A percentile compares a stretch with the other conserved stretches of the same genome.
phyloP scores from a whole-genome alignment of 2,797 vertebrate species.

The Alectoris magna region DNA sequence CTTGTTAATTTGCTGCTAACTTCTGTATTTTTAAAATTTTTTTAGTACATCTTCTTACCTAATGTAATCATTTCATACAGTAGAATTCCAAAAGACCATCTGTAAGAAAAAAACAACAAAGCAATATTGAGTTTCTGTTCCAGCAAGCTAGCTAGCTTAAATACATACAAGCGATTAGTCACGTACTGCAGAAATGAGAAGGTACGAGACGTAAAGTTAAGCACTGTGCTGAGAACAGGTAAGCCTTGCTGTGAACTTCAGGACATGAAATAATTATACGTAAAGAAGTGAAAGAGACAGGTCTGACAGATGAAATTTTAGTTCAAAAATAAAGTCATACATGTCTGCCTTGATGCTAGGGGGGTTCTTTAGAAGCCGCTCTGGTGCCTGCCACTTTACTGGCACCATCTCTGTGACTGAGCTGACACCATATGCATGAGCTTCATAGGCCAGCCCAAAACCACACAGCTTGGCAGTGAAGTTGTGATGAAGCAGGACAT shows the following conservation, averaged over 20 bases:
- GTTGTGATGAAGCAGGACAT: conserved; percentile 85
- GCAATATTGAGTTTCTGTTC: not conserved
- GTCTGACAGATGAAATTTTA: not conserved
- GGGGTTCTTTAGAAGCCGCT: conserved; percentile 83
- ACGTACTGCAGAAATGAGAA: not conserved
- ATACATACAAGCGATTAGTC: not conserved
- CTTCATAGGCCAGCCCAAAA: conserved; percentile 84
- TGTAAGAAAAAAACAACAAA: conserved; percentile 72
- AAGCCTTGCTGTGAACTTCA: not conserved
- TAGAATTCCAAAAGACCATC: conserved; percentile 95
- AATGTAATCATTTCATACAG: conserved; percentile 94
- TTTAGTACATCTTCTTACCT: conserved; percentile 80
- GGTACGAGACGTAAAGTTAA: not conserved
- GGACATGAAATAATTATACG: not conserved
- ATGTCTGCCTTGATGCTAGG: conserved; percentile 85
- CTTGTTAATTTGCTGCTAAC: not conserved
- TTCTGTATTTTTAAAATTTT: accelerated
- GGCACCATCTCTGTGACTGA: conserved; percentile 47
- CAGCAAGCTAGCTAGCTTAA: not conserved
- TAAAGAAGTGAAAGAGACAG: not conserved
- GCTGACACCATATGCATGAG: conserved; percentile 67
- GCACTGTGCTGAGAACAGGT: not conserved
- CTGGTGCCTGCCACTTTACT: conserved; percentile 94
- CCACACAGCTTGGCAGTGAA: conserved; percentile 89
- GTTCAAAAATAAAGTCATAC: conserved; percentile 77